These are phyloP conservation scores for Rhodinocichla rosea DNA, from an alignment of 2,113 vertebrate species.

Conservation along the genomic window DNA sequence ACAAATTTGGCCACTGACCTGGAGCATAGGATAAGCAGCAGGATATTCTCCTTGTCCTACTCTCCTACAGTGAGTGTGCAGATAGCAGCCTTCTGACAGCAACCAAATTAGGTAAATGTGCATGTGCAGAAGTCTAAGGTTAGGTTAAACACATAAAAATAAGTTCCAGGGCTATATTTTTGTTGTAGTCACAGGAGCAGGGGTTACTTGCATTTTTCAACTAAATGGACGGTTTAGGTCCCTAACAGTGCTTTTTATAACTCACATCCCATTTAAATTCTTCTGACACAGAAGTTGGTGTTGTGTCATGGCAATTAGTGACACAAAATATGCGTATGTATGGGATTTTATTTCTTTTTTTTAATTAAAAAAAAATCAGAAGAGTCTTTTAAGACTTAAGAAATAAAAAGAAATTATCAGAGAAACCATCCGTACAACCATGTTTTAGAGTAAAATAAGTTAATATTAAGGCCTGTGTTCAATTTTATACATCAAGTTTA, in stretches of 20 bases:
- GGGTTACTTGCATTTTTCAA: not conserved
- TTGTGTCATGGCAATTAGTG: not conserved
- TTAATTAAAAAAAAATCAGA: not conserved
- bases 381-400: not conserved
- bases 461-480: not conserved
- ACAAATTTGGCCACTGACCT: not conserved
- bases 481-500: not conserved
- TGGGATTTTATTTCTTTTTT: not conserved
- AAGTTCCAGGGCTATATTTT: not conserved
- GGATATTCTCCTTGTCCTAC: not conserved
- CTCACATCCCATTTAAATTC: not conserved
- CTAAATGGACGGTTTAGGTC: not conserved
- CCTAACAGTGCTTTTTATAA: not conserved
- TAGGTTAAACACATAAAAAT: not conserved
- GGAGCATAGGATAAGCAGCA: not conserved
- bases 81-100: not conserved
- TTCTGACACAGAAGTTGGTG: not conserved
- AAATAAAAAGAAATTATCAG: not conserved
- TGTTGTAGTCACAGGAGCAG: not conserved
- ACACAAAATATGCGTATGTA: accelerated
- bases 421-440: not conserved
- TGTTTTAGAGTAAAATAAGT: not conserved
- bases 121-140: not conserved
- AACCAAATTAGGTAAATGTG: not conserved
- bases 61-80: not conserved